Evolutionary conservation across 2,888 invertebrate species (phyloP).

Genomic region (Colletes collaris): DNA sequence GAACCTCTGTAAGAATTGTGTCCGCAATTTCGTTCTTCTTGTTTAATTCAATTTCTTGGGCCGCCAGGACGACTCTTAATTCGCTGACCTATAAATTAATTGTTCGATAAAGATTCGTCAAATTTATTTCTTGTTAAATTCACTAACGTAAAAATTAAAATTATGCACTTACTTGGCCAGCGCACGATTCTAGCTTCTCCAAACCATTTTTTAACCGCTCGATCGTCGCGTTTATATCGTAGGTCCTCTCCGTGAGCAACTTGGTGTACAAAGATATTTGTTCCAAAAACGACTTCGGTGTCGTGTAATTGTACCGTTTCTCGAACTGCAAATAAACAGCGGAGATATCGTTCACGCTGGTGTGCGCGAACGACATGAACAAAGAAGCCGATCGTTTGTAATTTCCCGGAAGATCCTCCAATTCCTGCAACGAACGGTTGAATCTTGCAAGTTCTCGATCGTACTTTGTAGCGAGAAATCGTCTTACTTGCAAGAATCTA

Average conservation of each 20-base stretch:
- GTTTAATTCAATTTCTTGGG: conserved; percentile 92
- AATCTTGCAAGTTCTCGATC: too few relatives aligned
- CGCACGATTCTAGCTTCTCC: conserved; percentile 93
- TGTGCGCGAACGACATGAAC: conserved; percentile 96
- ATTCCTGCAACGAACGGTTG: conserved; percentile 82
- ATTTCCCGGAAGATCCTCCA: conserved; percentile 83
- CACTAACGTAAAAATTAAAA: neutral
- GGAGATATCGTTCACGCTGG: conserved; percentile 94
- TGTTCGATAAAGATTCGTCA: too few relatives aligned
- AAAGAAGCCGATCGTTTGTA: conserved; percentile 86
- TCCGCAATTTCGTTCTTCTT: conserved; percentile 96
- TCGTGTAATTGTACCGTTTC: conserved; percentile 96
- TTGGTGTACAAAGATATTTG: conserved; percentile 93
- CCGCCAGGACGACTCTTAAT: conserved; percentile 89
- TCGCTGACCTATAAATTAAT: conserved; percentile 87
- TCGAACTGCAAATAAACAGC: conserved; percentile 92
- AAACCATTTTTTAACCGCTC: conserved; percentile 93
- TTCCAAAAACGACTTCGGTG: conserved; percentile 97
- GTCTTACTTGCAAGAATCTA: conserved; percentile 89
- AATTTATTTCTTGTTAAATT: neutral
- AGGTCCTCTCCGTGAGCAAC: conserved; percentile 87
- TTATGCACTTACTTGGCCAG: conserved; percentile 87
- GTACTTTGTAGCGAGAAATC: neutral
- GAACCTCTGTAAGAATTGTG: conserved; percentile 92
- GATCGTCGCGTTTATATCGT: conserved; percentile 90